A percentile compares a stretch with the other conserved stretches of the same genome.
Conservation (phyloP, 2,888 invertebrate genomes). For the Schizotus pectinicornis region DNA sequence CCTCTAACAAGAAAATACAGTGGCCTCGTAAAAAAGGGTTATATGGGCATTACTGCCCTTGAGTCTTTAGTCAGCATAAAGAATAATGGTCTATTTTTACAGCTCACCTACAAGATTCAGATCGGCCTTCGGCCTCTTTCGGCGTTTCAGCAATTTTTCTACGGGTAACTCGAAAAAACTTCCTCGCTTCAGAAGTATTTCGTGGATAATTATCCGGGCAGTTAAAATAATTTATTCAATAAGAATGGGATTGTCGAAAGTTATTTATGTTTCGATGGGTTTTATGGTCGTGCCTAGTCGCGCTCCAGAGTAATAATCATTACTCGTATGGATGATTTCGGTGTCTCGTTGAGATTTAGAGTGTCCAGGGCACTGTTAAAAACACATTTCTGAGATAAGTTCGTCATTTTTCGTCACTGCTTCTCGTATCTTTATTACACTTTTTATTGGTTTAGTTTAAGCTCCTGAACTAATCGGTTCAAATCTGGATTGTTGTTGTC, state of each 20-base stretch:
- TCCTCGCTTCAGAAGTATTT: no score
- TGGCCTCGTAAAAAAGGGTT: constrained; percentile 42
- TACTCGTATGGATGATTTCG: no score
- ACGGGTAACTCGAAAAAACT: no score
- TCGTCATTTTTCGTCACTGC: not conserved
- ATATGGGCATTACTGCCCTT: constrained; percentile 39
- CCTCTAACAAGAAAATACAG: constrained; percentile 28
- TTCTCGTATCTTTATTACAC: constrained; percentile 1
- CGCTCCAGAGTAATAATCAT: no score
- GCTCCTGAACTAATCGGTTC: not conserved
- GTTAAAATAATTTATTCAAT: no score
- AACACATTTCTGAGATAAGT: constrained; percentile 1
- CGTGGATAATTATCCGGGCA: no score
- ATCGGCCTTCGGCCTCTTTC: no score
- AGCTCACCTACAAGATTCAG: constrained; percentile 10
- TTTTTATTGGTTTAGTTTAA: constrained; percentile 1
- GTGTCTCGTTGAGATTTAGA: not conserved
- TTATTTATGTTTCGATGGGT: no score
- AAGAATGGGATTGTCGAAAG: no score
- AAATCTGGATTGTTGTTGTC: not conserved
- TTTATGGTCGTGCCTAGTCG: no score
- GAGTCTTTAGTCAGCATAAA: constrained; percentile 34
- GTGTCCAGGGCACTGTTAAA: not conserved
- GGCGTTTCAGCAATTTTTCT: no score
- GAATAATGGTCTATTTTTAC: constrained; percentile 34